A percentile compares a stretch with the other conserved stretches of the same genome.
These are phyloP conservation scores for Erythrocercus mccallii DNA, from an alignment of 2,113 vertebrate species.

Conservation along the genomic window DNA sequence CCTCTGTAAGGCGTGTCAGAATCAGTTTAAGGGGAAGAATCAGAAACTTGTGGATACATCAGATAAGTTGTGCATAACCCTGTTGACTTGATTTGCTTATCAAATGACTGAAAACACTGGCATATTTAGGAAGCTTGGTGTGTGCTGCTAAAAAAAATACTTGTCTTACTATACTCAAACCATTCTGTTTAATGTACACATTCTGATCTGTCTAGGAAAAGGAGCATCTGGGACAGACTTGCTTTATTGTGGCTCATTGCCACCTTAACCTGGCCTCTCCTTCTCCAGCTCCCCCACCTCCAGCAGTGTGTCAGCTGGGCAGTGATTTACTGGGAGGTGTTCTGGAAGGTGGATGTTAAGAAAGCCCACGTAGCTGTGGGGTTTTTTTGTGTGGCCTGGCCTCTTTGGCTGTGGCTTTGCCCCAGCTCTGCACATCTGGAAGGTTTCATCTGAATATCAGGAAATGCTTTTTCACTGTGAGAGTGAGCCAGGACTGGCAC, in stretches of 20 bases:
- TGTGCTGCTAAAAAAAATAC: not conserved
- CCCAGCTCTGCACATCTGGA: not conserved
- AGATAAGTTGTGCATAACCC: not conserved
- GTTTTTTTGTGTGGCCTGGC: not conserved
- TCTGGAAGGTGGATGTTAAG: not conserved
- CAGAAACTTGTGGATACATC: not conserved
- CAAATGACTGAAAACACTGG: not conserved
- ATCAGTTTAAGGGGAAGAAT: not conserved
- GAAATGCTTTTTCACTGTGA: not conserved
- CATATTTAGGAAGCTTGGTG: not conserved
- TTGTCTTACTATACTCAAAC: not conserved
- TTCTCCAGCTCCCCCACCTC: not conserved
- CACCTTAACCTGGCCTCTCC: not conserved
- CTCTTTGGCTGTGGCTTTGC: not conserved
- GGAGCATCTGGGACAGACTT: not conserved
- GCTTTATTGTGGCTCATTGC: not conserved
- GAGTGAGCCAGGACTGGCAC: not conserved
- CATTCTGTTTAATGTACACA: not conserved
- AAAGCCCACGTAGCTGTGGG: not conserved
- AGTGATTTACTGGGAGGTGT: not conserved
- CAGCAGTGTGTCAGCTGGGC: not conserved
- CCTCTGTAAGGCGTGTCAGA: not conserved
- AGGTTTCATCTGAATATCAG: not conserved
- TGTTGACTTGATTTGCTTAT: not conserved
- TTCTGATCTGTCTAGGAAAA: not conserved